Base-by-base conservation (phyloP, 2,113 vertebrate species). In the Ploceus nigricollis region DNA sequence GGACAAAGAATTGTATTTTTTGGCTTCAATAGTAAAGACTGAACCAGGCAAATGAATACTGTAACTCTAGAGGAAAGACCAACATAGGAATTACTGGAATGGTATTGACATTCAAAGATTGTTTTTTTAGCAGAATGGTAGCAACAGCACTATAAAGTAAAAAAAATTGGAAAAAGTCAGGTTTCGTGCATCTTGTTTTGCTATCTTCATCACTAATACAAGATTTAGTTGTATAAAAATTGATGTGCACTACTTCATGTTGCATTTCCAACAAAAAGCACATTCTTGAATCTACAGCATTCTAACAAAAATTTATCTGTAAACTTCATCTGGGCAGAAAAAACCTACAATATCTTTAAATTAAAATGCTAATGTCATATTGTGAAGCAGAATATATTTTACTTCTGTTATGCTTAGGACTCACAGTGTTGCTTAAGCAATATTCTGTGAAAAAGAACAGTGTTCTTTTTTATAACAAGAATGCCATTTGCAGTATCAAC, bases 1-100 rank as follows among this genome's bases (percentile, higher is more conserved):
- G 71, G 87, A 83, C 61, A 97, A 96, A 97, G 64, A 91, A 79
- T 40, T 97, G 82, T 93, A 35, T 27, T 65, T 86, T 97, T 88
- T 96, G 56, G 60, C 82, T 93, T 92, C 80, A 40, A 53, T 61
- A 96, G 50, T 45, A 97, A 92, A 96, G 25, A 57, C 45, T 66
- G 45, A 92, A 82, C 75, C 76, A 82, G 63, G 44, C n/a, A 89
- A 96, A 94, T 65, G 31, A 66, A 82, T 61, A 28, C 48, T 84
- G 73, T 78, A 73, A 93, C 54, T 80, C 33, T 85, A 53, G 82
- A 85, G 39, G 61, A 90, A 87, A 72, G 80, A 25, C 75, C 88
- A 39, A 53, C 13, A 25, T 42, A 76, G 39, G 75, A 93, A 90
- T 54, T 87, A 75, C 56, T 87, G 58, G 44, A 68, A 82, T 80